Conservation (phyloP, 2,113 vertebrate genomes). For the Neoarius graeffei region DNA sequence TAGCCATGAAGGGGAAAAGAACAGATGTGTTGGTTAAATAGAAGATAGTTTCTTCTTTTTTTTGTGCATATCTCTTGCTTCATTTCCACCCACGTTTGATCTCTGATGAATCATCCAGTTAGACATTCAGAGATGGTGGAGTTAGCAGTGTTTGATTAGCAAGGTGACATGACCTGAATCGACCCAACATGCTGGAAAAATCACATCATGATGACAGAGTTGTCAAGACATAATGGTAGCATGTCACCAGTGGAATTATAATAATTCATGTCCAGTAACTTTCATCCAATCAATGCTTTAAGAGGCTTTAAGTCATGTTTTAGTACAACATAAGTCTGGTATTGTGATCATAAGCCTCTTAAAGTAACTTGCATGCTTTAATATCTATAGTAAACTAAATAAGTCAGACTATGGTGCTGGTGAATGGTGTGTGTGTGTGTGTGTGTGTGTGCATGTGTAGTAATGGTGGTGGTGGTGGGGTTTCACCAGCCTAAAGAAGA, state of each 20-base stretch:
- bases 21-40: not conserved
- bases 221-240: conserved; percentile 39
- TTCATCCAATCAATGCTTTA: not conserved
- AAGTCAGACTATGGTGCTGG: not conserved
- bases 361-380: not conserved
- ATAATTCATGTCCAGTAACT: not conserved
- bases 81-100: conserved; percentile 19
- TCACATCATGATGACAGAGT: conserved; percentile 31
- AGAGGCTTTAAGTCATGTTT: conserved; percentile 4
- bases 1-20: not conserved
- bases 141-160: conserved; percentile 23
- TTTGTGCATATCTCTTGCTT: not conserved
- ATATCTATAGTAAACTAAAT: not conserved
- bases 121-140: conserved; percentile 27
- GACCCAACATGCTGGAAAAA: conserved; percentile 26
- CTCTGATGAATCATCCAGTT: conserved; percentile 43
- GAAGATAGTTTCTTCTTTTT: not conserved
- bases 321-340: not conserved
- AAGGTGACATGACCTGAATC: conserved; percentile 8
- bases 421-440: not conserved
- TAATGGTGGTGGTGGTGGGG: no score
- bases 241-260: conserved; percentile 19
- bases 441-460: no score
- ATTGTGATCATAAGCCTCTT: not conserved
- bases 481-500: not conserved